Percentiles rank a stretch among this genome's conserved stretches.
Evolutionary conservation across 2,797 vertebrate genomes (phyloP).

Genomic region (Zenarchopterus dispar): DNA sequence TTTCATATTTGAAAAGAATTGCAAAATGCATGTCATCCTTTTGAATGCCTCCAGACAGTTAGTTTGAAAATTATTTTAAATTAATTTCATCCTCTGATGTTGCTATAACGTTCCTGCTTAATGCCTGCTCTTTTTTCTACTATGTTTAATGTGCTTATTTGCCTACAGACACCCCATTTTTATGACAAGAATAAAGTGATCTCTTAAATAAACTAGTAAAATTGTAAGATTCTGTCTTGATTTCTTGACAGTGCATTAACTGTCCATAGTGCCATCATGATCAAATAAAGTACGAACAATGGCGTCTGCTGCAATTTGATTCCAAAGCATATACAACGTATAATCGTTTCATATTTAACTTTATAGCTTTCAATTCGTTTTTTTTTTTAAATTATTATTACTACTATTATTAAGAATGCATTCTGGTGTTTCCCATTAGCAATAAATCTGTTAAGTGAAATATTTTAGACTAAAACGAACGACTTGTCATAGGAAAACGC

Average conservation of each 20-base stretch:
- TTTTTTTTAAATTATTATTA: too few species aligned
- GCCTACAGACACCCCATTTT: conserved; percentile 66
- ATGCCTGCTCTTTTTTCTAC: conserved; percentile 53
- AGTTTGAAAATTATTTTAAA: conserved; percentile 41
- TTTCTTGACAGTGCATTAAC: neutral
- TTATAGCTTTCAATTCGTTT: too few species aligned
- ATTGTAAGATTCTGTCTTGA: conserved; percentile 17
- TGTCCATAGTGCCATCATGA: neutral
- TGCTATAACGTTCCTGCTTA: conserved; percentile 41
- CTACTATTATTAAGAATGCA: too few species aligned
- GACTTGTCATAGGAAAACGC: neutral
- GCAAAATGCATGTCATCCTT: conserved; percentile 51
- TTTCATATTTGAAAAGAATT: conserved; percentile 33
- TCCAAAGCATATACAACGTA: too few species aligned
- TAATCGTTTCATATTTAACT: too few species aligned
- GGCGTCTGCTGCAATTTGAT: too few species aligned
- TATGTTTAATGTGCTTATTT: conserved; percentile 64
- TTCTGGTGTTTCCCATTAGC: too few species aligned
- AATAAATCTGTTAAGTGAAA: too few species aligned
- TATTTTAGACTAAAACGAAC: too few species aligned
- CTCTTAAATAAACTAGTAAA: conserved; percentile 68
- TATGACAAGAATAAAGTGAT: conserved; percentile 59
- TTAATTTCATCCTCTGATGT: conserved; percentile 30
- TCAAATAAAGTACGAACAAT: neutral
- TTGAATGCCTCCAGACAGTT: conserved; percentile 43